Evolutionary conservation across 2,113 vertebrate genomes (phyloP).

Genomic region (Bubalus kerabau): DNA sequence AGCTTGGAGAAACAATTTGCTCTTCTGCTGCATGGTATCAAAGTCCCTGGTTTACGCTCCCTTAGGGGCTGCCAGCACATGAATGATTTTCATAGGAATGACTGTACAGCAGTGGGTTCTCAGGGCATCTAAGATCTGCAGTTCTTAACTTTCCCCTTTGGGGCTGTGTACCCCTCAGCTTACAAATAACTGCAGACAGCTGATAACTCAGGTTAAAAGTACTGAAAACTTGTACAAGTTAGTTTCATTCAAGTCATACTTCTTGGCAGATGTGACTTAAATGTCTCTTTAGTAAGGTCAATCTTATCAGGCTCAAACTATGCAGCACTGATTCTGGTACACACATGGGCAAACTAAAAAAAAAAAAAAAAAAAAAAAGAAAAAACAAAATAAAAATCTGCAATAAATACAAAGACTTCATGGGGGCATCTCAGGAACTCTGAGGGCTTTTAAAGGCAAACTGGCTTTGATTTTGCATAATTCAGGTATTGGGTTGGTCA

Average conservation of each 20-base stretch:
- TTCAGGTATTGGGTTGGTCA: neutral
- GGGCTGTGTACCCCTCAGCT: neutral
- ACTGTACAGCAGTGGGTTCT: neutral
- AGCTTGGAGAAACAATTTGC: slow-evolving; percentile 58
- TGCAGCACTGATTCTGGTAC: slow-evolving; percentile 50
- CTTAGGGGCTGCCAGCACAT: slow-evolving; percentile 7
- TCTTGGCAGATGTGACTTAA: slow-evolving; percentile 37
- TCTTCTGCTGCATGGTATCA: slow-evolving; percentile 53
- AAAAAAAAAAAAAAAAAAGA: slow-evolving; percentile 42
- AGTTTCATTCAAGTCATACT: slow-evolving; percentile 40
- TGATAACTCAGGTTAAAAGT: slow-evolving; percentile 24
- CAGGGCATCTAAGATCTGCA: neutral
- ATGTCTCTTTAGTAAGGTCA: slow-evolving; percentile 34
- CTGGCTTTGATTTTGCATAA: neutral
- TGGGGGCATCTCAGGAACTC: neutral
- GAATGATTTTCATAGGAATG: neutral
- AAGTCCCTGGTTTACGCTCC: slow-evolving; percentile 23
- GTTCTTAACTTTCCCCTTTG: slow-evolving; percentile 28
- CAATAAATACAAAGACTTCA: slow-evolving; percentile 20
- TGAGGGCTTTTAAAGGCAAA: slow-evolving; percentile 1
- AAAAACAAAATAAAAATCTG: slow-evolving; percentile 55
- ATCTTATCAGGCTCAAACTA: slow-evolving; percentile 37
- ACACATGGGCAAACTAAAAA: slow-evolving; percentile 63
- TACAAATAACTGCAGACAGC: neutral
- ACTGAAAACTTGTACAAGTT: neutral